These are phyloP conservation scores for Noctua fimbriata DNA, from an alignment of 2,888 invertebrate genomes.

Conservation along the genomic window DNA sequence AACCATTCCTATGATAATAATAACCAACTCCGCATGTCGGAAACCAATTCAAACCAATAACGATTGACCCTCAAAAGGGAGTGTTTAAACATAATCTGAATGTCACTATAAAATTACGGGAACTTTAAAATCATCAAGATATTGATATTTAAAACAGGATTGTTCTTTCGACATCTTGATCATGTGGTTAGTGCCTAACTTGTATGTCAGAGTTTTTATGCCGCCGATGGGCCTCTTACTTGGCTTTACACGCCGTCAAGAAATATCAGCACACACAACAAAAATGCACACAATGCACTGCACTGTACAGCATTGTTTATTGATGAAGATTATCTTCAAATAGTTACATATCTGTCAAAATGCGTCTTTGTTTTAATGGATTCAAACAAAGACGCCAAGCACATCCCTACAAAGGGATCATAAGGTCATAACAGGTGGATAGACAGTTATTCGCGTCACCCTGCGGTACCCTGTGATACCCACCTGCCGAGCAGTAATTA, in stretches of 20 bases:
- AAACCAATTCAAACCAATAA: not conserved
- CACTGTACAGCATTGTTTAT: too few species aligned
- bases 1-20: not conserved
- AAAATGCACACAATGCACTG: too few species aligned
- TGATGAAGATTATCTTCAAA: not conserved
- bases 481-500: constrained; percentile 52
- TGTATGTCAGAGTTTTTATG: too few species aligned
- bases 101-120: not conserved
- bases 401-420: constrained; percentile 31
- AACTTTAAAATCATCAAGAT: not conserved
- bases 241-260: too few species aligned
- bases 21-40: too few species aligned
- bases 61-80: not conserved
- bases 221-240: too few species aligned
- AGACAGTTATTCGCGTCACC: constrained; percentile 26
- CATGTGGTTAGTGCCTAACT: too few species aligned
- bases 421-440: constrained; percentile 37
- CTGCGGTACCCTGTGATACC: not conserved
- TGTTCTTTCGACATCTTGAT: too few species aligned
- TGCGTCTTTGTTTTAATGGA: too few species aligned
- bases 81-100: too few species aligned
- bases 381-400: constrained; percentile 6
- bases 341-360: not conserved
- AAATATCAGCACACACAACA: too few species aligned
- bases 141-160: not conserved